Base-by-base conservation (phyloP, 1,140 invertebrate genomes). In the Magallana ariakensis region DNA sequence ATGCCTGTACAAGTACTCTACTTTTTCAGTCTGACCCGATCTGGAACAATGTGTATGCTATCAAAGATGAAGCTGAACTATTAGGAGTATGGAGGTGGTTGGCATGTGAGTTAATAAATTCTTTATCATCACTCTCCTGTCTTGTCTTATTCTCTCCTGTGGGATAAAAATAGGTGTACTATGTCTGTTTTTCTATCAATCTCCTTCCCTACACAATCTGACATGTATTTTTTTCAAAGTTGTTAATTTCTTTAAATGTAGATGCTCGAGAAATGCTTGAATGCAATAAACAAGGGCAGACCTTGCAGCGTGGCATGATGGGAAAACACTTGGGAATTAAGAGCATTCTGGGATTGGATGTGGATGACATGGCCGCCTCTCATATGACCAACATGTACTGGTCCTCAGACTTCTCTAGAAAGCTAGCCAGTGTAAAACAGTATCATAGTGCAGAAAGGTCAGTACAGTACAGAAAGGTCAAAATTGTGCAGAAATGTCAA, bases 21-120 rank as follows among this genome's bases (percentile, higher is more conserved):
- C 57, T 22, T 86, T 91, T 88, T 13, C 89, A 93, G 92, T 85
- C 82, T 13, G 85, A 91, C 1, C 83, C 90, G 57, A 85, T 92
- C n/a, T 70, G 54, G 16, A 54, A 84, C 46, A 93, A 91, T 88
- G 89, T 89, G 22, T 81, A 84, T 53, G 85, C 89, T 33, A 89
- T 92, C 9, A 85, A 87, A 26, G 89, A 92, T 80, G 91, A 92
- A 60, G 81, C 85, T 22, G 60, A 90, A 15, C 87, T 92, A 81
- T 90, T 85, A 54, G 93, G 91, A 33, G 83, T 94, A 70, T 94
- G 94, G 94, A 89, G 89, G 62, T 94, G 93, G 93, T 87, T 94
- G 58, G 87, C 89, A 84, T 88, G 92, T 94, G 93, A 93, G 93
- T 93, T 86, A 16, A 83, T 0, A 6, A 26, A 57, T 22, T 80